A percentile compares a stretch with the other conserved stretches of the same genome.
Evolutionary conservation across 2,797 vertebrate species (phyloP).

Genomic region (Monodelphis domestica): DNA sequence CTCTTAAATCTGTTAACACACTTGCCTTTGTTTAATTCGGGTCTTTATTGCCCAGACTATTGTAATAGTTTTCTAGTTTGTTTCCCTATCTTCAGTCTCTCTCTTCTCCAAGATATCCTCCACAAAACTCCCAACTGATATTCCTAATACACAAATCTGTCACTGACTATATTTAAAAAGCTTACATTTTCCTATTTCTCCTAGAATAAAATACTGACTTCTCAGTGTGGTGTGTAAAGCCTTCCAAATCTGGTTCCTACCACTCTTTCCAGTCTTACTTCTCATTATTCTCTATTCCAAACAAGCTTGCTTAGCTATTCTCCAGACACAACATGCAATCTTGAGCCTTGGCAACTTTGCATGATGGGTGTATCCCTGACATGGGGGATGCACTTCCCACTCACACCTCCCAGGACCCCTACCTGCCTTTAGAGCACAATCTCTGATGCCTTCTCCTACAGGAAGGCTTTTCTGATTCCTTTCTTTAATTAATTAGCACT

Average conservation of each 20-base stretch:
- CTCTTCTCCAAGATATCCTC: background rate
- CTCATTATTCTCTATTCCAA: background rate
- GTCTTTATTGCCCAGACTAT: background rate
- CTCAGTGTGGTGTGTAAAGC: background rate
- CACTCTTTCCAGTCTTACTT: background rate
- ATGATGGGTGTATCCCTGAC: background rate
- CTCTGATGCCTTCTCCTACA: background rate
- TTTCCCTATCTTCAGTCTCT: background rate
- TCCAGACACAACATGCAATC: background rate
- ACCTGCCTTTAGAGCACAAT: background rate
- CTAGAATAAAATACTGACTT: background rate
- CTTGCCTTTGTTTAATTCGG: background rate
- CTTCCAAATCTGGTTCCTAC: background rate
- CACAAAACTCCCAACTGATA: background rate
- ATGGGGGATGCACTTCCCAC: too few species aligned
- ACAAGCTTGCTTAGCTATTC: background rate
- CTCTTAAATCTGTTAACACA: background rate
- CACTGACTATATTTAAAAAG: background rate
- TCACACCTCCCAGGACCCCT: background rate
- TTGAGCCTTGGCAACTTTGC: background rate
- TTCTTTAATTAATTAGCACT: background rate
- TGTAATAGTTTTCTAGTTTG: background rate
- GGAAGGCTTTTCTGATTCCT: background rate
- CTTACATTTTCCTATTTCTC: background rate
- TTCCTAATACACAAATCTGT: background rate